Evolutionary conservation across 2,113 vertebrate species (phyloP), one percentile per base, ranked within the genome.

Genomic region (Ceyx cyanopectus): DNA sequence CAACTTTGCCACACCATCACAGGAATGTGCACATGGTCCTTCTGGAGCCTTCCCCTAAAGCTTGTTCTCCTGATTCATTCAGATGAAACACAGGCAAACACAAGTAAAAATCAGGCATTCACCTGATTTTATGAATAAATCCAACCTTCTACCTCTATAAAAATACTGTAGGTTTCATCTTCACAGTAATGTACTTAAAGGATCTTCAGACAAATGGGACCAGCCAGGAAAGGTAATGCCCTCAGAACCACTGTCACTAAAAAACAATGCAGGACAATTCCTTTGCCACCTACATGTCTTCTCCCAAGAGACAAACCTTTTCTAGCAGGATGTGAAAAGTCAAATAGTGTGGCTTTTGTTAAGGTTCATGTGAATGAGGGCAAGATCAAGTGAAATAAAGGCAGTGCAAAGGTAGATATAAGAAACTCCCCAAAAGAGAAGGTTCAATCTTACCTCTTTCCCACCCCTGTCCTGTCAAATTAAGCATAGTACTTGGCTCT

Each of bases 101-200:
- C 63, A 50, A 50, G 54, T 12, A 51, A 60, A 18, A 63, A 26
- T 30, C 29, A 82, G 83, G 61, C 74, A 34, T 89, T 89, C 70
- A 74, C 66, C 91, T 85, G 75, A 60, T 62, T 76, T 78, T 60
- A 85, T 20, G 48, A 88, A 16, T 77, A 92, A 75, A 86, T 81
- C 76, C 1, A 3, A 94, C 78, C 70, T 81, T 58, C 81, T 23
- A 23, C 24, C 86, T 54, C 85, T 89, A 17, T 10, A 85, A 87
- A 26, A 80, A 85, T 20, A 95, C 83, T 73, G n/a, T 29, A 61
- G 69, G n/a, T 70, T 94, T 95, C 83, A 73, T 83, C 86, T 97
- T 98, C 97, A 97, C 97, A 97, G 97, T 94, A 87, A 89, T 53
- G 56, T 83, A 66, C 30, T 48, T 63, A 26, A 69, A 87, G 41